Evolutionary conservation across 2,797 vertebrate genomes (phyloP).

Genomic region (Oceanodroma leucorhoa): DNA sequence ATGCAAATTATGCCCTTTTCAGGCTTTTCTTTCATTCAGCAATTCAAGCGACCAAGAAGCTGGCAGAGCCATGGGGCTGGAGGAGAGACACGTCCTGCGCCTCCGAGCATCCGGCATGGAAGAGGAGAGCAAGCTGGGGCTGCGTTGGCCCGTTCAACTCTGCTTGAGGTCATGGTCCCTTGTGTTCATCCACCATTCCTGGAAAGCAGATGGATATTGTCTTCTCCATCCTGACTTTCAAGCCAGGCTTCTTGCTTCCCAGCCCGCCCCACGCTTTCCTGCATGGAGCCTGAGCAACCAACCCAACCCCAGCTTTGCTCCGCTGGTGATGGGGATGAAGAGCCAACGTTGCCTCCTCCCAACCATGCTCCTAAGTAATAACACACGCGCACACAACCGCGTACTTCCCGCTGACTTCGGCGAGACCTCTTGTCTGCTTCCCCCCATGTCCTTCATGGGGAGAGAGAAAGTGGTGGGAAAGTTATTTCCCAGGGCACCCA

Average conservation of each 20-base stretch:
- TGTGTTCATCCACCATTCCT: neutral
- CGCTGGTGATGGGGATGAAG: neutral
- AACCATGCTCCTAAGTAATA: neutral
- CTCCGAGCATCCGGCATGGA: neutral
- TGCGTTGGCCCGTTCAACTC: neutral
- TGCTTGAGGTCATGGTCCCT: neutral
- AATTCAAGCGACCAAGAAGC: neutral
- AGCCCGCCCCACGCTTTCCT: neutral
- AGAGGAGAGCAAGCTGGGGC: neutral
- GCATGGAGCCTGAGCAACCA: neutral
- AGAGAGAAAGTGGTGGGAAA: constrained; percentile 50
- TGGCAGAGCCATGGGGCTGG: neutral
- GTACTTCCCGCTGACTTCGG: neutral
- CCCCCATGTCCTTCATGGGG: neutral
- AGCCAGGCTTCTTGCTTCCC: neutral
- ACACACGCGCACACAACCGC: neutral
- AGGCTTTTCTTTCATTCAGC: neutral
- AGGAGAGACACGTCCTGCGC: neutral
- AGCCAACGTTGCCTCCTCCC: neutral
- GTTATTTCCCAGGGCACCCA: constrained; percentile 43
- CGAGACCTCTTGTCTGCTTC: constrained; percentile 22
- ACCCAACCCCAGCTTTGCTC: neutral
- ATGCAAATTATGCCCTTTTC: neutral
- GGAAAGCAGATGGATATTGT: neutral
- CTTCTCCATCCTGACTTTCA: neutral